These are phyloP conservation scores for Phyllostomus hastatus DNA, from an alignment of 2,113 vertebrate genomes.

Conservation along the genomic window DNA sequence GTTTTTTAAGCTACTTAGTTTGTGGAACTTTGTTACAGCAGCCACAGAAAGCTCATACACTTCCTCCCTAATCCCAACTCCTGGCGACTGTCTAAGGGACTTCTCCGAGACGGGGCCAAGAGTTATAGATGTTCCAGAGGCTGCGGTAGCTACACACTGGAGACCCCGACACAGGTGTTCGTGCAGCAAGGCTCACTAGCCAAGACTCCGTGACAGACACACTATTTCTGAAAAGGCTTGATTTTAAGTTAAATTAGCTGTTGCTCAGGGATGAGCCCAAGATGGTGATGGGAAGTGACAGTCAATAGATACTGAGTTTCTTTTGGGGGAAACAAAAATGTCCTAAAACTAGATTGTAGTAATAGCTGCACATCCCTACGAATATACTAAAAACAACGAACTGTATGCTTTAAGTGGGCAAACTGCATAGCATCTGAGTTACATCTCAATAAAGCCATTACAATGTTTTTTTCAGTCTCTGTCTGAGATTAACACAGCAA, in stretches of 20 bases:
- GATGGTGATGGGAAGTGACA: not conserved
- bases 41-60: not conserved
- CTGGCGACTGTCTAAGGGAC: not conserved
- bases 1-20: not conserved
- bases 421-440: not conserved
- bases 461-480: not conserved
- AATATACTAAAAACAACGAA: not conserved
- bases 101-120: not conserved
- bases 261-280: not conserved
- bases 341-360: not conserved
- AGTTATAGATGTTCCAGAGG: not conserved
- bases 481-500: not conserved
- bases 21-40: not conserved
- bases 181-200: not conserved
- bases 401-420: not conserved
- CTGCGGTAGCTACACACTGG: accelerated
- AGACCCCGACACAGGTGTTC: not conserved
- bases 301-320: not conserved
- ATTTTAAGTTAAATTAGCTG: not conserved
- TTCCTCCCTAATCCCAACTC: not conserved
- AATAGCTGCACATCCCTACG: not conserved
- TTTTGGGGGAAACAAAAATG: not conserved
- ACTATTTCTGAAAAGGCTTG: not conserved
- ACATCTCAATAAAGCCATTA: not conserved
- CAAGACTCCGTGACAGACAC: not conserved